Conservation (phyloP, 2,888 invertebrate species). For the Ornithoptera alexandrae region DNA sequence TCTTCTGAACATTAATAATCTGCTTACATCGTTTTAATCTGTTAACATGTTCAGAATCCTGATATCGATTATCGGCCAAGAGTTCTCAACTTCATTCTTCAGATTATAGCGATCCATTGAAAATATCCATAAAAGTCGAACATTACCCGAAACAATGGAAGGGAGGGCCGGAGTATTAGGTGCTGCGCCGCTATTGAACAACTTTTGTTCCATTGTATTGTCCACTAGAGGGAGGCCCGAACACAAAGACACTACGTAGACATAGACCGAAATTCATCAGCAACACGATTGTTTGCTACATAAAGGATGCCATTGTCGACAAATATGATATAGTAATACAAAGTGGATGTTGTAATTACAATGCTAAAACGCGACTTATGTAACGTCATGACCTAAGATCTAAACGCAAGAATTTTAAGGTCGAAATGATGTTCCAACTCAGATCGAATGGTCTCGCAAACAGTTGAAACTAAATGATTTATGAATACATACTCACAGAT, state of each 20-base stretch:
- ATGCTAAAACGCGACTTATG: constrained; percentile 51
- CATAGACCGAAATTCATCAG: constrained; percentile 80
- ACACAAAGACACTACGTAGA: constrained; percentile 75
- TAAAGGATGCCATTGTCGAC: constrained; percentile 78
- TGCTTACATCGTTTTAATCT: not conserved
- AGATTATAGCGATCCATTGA: constrained; percentile 78
- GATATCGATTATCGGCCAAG: constrained; percentile 51
- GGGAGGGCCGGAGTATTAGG: constrained; percentile 77
- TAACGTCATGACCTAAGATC: constrained; percentile 27
- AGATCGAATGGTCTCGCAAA: not conserved
- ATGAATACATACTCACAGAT: no score
- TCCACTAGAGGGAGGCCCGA: constrained; percentile 73
- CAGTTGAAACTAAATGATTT: no score
- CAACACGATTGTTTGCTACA: constrained; percentile 79
- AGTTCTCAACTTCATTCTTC: constrained; percentile 70
- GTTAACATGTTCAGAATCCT: not conserved
- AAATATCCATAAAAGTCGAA: constrained; percentile 81
- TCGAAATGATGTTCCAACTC: constrained; percentile 12
- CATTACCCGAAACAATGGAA: constrained; percentile 78
- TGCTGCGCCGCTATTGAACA: constrained; percentile 77
- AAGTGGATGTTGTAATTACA: constrained; percentile 75
- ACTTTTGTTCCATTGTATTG: constrained; percentile 79
- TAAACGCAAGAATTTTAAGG: constrained; percentile 17
- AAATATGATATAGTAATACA: constrained; percentile 78
- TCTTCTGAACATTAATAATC: no score